A percentile compares a stretch with the other conserved stretches of the same genome.
These are phyloP conservation scores for Drosophila anceps DNA, from an alignment of 2,888 invertebrate genomes.

Conservation along the genomic window DNA sequence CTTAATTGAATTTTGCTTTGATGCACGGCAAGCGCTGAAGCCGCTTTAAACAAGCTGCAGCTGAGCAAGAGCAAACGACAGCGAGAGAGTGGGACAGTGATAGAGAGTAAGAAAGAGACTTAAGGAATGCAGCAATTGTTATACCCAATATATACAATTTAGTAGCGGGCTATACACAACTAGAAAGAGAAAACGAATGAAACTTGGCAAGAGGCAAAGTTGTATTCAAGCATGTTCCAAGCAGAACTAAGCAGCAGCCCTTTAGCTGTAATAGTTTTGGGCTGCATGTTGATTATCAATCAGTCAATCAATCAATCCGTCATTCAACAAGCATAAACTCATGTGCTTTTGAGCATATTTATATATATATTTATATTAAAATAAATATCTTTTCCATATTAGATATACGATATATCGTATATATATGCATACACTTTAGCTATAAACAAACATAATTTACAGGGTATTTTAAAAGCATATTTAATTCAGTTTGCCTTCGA, in stretches of 20 bases:
- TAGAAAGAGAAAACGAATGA: background rate
- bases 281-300: background rate
- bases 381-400: background rate
- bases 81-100: background rate
- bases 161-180: background rate
- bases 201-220: background rate
- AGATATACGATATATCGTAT: too few species aligned
- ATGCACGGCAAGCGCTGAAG: constrained; percentile 56
- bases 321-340: too few species aligned
- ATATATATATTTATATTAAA: background rate
- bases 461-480: constrained; percentile 19
- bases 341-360: too few species aligned
- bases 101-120: constrained; percentile 6
- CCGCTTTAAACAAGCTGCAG: constrained; percentile 34
- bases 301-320: background rate
- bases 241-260: too few species aligned
- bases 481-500: background rate
- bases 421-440: background rate
- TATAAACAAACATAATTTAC: background rate
- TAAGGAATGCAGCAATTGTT: constrained; percentile 34
- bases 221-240: background rate
- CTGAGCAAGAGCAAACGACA: background rate
- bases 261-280: background rate
- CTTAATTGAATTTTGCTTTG: constrained; percentile 78
- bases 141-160: constrained; percentile 3